These are phyloP conservation scores for Volucella zonaria DNA, from an alignment of 2,888 invertebrate species.

Conservation along the genomic window DNA sequence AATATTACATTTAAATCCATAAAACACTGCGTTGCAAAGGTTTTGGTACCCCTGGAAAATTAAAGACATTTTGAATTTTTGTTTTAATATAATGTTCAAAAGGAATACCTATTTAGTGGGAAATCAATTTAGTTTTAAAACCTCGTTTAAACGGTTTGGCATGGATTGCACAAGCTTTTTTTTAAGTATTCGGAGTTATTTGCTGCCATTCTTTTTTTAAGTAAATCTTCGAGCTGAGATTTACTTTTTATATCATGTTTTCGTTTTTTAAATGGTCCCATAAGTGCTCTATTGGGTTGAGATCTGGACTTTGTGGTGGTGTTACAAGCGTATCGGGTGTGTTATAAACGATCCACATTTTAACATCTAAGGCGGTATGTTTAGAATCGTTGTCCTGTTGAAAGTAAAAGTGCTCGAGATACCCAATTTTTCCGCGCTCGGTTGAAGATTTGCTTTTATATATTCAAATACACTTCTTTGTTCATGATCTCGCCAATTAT, in stretches of 20 bases:
- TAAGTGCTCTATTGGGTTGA: not conserved
- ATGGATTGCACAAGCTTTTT: not conserved
- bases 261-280: constrained; percentile 1
- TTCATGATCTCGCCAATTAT: too few relatives aligned
- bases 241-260: not conserved
- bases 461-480: not conserved
- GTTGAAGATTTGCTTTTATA: not conserved
- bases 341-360: too few relatives aligned
- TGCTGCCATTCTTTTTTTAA: not conserved
- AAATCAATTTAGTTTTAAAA: not conserved
- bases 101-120: not conserved
- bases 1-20: not conserved
- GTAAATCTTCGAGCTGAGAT: not conserved
- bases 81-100: too few relatives aligned
- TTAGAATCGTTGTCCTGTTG: too few relatives aligned
- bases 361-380: too few relatives aligned
- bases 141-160: not conserved
- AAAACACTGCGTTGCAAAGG: not conserved
- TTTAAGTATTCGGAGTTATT: not conserved
- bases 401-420: too few relatives aligned
- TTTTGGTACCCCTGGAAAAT: not conserved
- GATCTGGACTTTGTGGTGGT: constrained; percentile 2
- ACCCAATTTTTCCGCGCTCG: too few relatives aligned
- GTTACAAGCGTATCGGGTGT: not conserved
- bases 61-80: too few relatives aligned